Evolutionary conservation across 2,888 invertebrate species (phyloP), one percentile per base, ranked within the genome.

Genomic region (Eulithis testata): DNA sequence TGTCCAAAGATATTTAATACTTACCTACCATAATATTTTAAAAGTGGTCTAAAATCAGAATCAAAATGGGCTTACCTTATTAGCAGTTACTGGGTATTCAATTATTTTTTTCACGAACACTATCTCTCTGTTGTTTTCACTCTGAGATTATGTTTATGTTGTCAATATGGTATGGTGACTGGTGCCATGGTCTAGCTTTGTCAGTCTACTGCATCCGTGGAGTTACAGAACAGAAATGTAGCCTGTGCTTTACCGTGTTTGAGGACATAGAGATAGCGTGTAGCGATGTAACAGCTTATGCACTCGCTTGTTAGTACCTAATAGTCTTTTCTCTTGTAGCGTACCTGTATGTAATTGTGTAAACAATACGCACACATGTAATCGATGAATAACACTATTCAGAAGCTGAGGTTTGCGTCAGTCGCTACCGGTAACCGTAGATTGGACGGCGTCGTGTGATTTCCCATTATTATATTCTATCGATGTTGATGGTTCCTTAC

Each of bases 181-280:
- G 63, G 64, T 51, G 59, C 44, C 63, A 59, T 60, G 65, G 60
- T 49, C 50, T 50, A 36, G 50, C 37, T 44, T 14, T 51, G 53
- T 47, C 50, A 54, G 65, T 12, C n/a, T 60, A 65, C 70, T 69
- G 70, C 67, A 55, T 57, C 55, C 43, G 58, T 14, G 49, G 60
- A 56, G 47, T 11, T 60, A 43, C 57, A 54, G 64, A 55, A 45
- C 47, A 52, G 27, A 53, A 63, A 14, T 37, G 67, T 64, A 45
- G 58, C 55, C 55, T 62, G 64, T 52, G 78, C 69, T 62, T 12
- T 72, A 65, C 70, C 64, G 67, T 56, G 11, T 45, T 12, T 27
- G 37, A 50, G 67, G 70, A 62, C 54, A 60, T 31, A 0, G 50
- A 12, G 4, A 21, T 37, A 66, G 54, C 37, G 47, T 55, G 37